Evolutionary conservation across 2,888 invertebrate genomes (phyloP).

Genomic region (Nezara viridula): DNA sequence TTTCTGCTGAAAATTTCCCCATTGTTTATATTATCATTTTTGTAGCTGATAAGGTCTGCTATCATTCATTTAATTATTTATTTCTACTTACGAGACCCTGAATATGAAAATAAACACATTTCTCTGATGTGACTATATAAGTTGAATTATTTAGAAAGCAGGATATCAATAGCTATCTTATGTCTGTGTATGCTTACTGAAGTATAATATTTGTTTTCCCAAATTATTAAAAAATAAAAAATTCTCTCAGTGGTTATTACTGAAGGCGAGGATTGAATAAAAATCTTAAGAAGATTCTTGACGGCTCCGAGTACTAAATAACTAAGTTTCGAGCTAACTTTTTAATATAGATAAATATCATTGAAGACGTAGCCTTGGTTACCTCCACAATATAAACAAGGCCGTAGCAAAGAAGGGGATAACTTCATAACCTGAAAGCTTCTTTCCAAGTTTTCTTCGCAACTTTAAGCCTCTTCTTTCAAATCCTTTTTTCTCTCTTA

Average conservation of each 20-base stretch:
- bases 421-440: slow-evolving; percentile 12
- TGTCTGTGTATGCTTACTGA: background rate
- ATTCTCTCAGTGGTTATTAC: background rate
- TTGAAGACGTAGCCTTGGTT: background rate
- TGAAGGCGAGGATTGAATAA: background rate
- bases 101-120: no score
- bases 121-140: no score
- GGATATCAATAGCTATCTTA: no score
- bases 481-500: background rate
- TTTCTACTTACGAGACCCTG: no score
- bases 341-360: slow-evolving; percentile 21
- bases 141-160: no score
- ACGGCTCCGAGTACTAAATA: background rate
- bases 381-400: background rate
- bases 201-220: no score
- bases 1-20: no score
- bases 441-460: background rate
- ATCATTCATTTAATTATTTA: no score
- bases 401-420: background rate
- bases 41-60: no score
- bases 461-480: background rate
- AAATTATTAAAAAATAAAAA: background rate
- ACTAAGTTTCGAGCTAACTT: background rate
- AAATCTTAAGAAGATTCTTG: background rate
- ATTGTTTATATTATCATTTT: no score